A percentile compares a stretch with the other conserved stretches of the same genome.
Conservation (phyloP, 2,113 vertebrate genomes). For the Prinia subflava region DNA sequence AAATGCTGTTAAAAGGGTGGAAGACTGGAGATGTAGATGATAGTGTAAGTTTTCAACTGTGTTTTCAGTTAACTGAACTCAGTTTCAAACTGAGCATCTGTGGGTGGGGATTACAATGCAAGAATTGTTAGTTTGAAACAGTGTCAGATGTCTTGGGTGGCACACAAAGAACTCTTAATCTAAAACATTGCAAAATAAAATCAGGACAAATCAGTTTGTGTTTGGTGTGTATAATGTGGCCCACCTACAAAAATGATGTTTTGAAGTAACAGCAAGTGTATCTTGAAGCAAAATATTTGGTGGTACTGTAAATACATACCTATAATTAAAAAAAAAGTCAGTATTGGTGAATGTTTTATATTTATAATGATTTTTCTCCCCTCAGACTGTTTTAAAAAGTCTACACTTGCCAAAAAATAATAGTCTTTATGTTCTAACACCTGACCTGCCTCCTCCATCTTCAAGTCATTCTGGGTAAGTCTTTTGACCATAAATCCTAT, state of each 20-base stretch:
- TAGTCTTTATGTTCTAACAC: slow-evolving; percentile 97
- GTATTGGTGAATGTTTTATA: not conserved
- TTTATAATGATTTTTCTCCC: slow-evolving; percentile 30
- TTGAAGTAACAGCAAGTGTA: not conserved
- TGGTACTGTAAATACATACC: not conserved
- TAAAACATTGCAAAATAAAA: not conserved
- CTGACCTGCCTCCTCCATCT: slow-evolving; percentile 90
- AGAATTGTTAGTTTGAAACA: not conserved
- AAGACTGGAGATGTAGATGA: slow-evolving; percentile 95
- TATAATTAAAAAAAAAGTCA: not conserved
- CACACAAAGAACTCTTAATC: not conserved
- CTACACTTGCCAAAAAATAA: slow-evolving; percentile 99
- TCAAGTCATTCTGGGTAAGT: slow-evolving; percentile 93
- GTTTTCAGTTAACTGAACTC: slow-evolving; percentile 33
- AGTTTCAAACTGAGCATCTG: not conserved
- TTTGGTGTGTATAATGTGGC: not conserved
- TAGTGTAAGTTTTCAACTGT: slow-evolving; percentile 83
- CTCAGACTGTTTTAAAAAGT: slow-evolving; percentile 89
- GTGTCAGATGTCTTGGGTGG: not conserved
- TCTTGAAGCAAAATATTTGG: not conserved
- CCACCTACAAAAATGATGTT: not conserved
- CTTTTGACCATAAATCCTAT: not conserved
- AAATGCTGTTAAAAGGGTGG: slow-evolving; percentile 99
- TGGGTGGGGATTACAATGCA: not conserved
- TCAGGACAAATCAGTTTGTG: not conserved